phyloP scores from a whole-genome alignment of 2,113 vertebrate genomes.

The Pantherophis guttatus region DNA sequence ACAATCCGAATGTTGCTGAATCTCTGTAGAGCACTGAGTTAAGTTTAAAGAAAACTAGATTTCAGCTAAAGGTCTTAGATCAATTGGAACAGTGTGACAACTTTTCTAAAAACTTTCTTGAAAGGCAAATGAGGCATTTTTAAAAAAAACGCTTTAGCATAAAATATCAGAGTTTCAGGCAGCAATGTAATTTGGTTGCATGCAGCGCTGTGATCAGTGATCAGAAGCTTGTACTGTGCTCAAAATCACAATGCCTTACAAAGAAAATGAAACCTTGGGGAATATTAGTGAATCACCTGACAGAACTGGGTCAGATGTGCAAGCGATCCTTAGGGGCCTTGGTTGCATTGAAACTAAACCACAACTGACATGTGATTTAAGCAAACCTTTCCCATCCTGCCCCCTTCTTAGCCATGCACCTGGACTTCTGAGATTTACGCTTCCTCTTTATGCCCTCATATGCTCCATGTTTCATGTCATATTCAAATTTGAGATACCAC shows the following conservation, averaged over 20 bases:
- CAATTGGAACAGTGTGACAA: not conserved
- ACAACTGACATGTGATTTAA: not conserved
- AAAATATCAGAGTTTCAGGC: not conserved
- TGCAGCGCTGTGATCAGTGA: not conserved
- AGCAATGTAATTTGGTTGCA: not conserved
- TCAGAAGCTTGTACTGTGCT: not conserved
- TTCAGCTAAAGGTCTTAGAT: not conserved
- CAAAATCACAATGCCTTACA: not conserved
- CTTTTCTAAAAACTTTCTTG: not conserved
- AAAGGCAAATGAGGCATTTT: not conserved
- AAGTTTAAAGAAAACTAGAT: not conserved
- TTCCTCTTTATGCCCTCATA: conserved; percentile 23
- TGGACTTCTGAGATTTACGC: not conserved
- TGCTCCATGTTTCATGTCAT: not conserved
- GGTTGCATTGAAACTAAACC: not conserved
- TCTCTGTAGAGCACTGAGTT: not conserved
- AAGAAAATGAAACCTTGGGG: not conserved
- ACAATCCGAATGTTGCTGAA: not conserved
- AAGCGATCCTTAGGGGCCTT: not conserved
- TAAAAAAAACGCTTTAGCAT: not conserved
- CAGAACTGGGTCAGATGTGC: not conserved
- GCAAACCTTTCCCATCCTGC: not conserved
- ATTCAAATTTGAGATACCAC: not conserved
- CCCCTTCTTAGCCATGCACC: not conserved
- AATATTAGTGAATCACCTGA: not conserved